Conservation (phyloP, 1,140 invertebrate species). For the Zaprionus inermis region DNA sequence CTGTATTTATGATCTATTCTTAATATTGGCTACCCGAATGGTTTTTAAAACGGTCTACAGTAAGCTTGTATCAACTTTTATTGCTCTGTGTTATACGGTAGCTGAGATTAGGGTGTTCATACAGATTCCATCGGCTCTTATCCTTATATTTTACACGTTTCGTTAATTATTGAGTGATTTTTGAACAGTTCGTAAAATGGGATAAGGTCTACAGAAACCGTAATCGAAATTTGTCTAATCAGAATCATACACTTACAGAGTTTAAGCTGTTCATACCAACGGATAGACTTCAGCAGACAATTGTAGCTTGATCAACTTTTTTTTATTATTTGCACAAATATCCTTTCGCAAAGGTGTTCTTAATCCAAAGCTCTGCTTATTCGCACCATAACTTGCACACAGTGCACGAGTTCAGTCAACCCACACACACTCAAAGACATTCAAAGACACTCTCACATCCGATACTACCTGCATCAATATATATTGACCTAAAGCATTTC, state of each 20-base stretch:
- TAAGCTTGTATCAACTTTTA: neutral
- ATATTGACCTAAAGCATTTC: constrained; percentile 28
- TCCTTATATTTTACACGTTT: neutral
- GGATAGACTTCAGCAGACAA: no score
- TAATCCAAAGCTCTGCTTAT: neutral
- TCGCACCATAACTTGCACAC: neutral
- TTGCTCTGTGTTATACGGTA: neutral
- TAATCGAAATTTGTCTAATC: no score
- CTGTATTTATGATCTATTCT: no score
- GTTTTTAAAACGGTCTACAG: no score
- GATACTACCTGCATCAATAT: constrained; percentile 9
- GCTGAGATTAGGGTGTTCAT: neutral
- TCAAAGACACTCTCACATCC: neutral
- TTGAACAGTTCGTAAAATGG: no score
- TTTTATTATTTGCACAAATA: neutral
- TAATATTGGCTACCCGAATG: no score
- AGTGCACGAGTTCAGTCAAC: neutral
- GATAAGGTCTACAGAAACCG: no score
- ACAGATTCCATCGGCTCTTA: neutral
- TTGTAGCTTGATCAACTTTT: no score
- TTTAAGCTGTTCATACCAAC: no score
- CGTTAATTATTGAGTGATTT: no score
- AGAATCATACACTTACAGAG: no score
- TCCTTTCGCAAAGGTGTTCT: neutral
- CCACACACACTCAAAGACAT: neutral